These are phyloP conservation scores for Danio kyathit DNA, from an alignment of 2,797 vertebrate species.

Conservation along the genomic window DNA sequence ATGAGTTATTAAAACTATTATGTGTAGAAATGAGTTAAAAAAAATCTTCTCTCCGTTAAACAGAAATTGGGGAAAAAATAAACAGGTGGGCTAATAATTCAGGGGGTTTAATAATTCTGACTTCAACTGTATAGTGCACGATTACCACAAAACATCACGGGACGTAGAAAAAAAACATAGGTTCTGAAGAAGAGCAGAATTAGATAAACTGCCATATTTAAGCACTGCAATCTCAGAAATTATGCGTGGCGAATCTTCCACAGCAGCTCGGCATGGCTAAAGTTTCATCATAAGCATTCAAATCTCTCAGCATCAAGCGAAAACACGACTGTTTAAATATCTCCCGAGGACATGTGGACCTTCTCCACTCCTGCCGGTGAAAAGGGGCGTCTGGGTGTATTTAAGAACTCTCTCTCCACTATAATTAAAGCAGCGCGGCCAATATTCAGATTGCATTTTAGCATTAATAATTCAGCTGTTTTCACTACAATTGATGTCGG, in stretches of 20 bases:
- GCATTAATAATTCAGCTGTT: constrained; percentile 87
- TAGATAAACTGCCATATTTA: neutral
- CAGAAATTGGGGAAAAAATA: too few relatives aligned
- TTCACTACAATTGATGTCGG: constrained; percentile 86
- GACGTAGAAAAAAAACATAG: too few relatives aligned
- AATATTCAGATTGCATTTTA: constrained; percentile 87
- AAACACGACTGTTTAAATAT: constrained; percentile 66
- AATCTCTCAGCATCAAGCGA: constrained; percentile 29
- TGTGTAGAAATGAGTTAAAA: too few relatives aligned
- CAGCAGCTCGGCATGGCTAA: neutral
- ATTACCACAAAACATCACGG: neutral
- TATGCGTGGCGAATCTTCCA: neutral
- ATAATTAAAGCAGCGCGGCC: constrained; percentile 85
- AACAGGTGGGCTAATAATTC: too few relatives aligned
- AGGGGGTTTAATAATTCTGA: too few relatives aligned
- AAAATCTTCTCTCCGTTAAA: too few relatives aligned
- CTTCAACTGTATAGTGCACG: neutral
- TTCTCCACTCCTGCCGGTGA: constrained; percentile 54
- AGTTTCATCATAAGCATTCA: constrained; percentile 21
- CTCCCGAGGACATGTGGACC: constrained; percentile 49
- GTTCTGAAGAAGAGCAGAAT: neutral
- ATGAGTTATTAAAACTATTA: too few relatives aligned
- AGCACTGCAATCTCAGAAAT: constrained; percentile 17
- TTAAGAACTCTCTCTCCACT: constrained; percentile 80
- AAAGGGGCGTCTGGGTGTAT: constrained; percentile 73